A percentile compares a stretch with the other conserved stretches of the same genome.
Evolutionary conservation across 2,113 vertebrate genomes (phyloP).

Genomic region (Rhombomys opimus): DNA sequence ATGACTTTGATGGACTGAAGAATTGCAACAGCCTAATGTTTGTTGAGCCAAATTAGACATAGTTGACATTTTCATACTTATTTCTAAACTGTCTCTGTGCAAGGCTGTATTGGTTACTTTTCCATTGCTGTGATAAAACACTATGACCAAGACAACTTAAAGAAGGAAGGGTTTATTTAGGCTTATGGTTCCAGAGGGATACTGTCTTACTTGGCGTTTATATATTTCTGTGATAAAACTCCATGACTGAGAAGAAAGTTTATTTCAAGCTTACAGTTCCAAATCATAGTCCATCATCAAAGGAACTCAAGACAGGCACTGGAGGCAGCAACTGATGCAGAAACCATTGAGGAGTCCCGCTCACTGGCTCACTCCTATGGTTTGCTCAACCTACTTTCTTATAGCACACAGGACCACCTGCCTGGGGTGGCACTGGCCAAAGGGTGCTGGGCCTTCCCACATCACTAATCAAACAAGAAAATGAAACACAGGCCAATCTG

Average conservation of each 20-base stretch:
- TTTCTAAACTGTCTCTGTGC: neutral
- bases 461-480: neutral
- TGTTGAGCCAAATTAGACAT: neutral
- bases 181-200: neutral
- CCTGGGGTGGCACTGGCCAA: neutral
- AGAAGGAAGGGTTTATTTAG: neutral
- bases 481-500: neutral
- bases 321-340: neutral
- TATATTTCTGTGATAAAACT: neutral
- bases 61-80: neutral
- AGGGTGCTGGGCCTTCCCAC: neutral
- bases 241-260: neutral
- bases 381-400: neutral
- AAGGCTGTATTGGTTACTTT: neutral
- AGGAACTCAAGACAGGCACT: neutral
- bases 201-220: neutral
- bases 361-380: neutral
- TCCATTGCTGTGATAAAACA: neutral
- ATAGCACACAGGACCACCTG: neutral
- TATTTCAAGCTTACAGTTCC: neutral
- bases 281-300: neutral
- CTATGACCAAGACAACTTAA: neutral
- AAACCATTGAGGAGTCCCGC: neutral
- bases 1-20: neutral
- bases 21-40: neutral